Evolutionary conservation across 1,140 invertebrate genomes (phyloP).

Genomic region (Macrosteles quadrilineatus): DNA sequence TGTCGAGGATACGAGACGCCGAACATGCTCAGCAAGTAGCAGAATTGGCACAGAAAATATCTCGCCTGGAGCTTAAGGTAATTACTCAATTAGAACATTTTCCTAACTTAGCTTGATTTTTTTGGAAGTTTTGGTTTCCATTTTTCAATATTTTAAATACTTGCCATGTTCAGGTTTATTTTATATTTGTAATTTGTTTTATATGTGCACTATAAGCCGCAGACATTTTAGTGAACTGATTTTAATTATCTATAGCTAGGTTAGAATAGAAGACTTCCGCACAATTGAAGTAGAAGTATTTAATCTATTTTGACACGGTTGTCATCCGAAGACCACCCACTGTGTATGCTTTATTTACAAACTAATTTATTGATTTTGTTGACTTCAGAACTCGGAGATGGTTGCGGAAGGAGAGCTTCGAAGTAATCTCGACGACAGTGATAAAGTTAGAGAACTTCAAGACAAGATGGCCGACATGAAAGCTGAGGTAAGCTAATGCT

Average conservation of each 20-base stretch:
- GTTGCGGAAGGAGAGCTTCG: conserved; percentile 84
- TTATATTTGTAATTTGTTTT: background rate
- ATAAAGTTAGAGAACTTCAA: conserved; percentile 82
- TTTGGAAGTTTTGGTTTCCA: background rate
- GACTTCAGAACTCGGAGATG: conserved; percentile 85
- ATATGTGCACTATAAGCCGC: too few species aligned
- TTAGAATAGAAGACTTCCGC: too few species aligned
- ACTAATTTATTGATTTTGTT: too few species aligned
- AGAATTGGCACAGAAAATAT: conserved; percentile 94
- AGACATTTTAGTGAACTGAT: too few species aligned
- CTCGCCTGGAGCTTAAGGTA: conserved; percentile 90
- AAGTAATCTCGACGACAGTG: conserved; percentile 77
- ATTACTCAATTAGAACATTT: conserved; percentile 40
- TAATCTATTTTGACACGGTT: too few species aligned
- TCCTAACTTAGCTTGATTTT: too few species aligned
- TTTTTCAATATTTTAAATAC: background rate
- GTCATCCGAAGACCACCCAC: too few species aligned
- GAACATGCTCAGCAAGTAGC: conserved; percentile 92
- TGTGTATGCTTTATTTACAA: too few species aligned
- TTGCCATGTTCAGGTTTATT: background rate
- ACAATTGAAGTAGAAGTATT: too few species aligned
- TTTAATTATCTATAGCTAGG: too few species aligned
- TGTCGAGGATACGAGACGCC: conserved; percentile 90
- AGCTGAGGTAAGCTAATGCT: conserved; percentile 72
- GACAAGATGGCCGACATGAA: conserved; percentile 89